Conservation (phyloP, 2,797 vertebrate genomes). For the Anniella stebbinsi region DNA sequence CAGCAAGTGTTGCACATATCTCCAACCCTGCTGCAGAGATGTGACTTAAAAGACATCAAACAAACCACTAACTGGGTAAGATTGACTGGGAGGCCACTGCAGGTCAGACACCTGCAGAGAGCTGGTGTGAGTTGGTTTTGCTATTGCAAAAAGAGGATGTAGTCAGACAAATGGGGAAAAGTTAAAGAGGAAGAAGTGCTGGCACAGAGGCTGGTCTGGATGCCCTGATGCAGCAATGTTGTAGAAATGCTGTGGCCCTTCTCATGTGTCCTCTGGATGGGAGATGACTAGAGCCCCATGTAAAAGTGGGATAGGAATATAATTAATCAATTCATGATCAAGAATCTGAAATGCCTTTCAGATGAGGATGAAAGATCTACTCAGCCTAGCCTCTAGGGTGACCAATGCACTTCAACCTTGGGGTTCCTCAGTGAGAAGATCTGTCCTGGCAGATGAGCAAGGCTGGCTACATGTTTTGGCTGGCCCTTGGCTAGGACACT, state of each 20-base stretch:
- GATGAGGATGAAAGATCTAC: not conserved
- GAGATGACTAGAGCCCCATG: not conserved
- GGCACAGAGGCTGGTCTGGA: not conserved
- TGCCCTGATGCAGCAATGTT: not conserved
- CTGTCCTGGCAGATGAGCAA: too few relatives aligned
- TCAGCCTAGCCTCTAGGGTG: not conserved
- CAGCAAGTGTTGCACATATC: not conserved
- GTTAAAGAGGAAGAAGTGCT: not conserved
- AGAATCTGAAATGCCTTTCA: not conserved
- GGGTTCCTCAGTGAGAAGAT: not conserved
- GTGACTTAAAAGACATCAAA: not conserved
- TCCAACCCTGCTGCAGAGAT: not conserved
- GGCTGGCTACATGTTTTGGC: too few relatives aligned
- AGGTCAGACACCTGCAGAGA: conserved; percentile 6
- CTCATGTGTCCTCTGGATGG: not conserved
- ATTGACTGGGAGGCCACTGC: not conserved
- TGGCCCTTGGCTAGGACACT: not conserved
- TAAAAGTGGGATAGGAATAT: not conserved
- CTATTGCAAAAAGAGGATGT: conserved; percentile 19
- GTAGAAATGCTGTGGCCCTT: not conserved
- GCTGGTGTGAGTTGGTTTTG: not conserved
- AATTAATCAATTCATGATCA: not conserved
- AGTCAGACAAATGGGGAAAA: not conserved
- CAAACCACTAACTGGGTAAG: not conserved
- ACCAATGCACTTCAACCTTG: not conserved